Percentiles rank a stretch among this genome's conserved stretches.
These are phyloP conservation scores for Austrolebias charrua DNA, from an alignment of 2,797 vertebrate genomes.

Conservation along the genomic window DNA sequence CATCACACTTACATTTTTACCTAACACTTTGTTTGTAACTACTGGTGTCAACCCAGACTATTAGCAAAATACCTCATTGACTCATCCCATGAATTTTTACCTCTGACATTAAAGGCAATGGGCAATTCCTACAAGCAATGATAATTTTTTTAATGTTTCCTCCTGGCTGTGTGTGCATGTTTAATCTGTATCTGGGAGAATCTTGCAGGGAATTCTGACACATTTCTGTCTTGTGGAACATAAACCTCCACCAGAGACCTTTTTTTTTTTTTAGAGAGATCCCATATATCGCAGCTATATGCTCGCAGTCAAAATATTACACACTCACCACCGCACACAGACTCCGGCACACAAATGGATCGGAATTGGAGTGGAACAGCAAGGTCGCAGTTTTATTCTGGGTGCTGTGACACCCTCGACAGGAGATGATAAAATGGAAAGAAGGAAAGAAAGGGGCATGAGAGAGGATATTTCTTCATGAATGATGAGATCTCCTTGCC, in stretches of 20 bases:
- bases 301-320: neutral
- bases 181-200: neutral
- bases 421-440: constrained; percentile 57
- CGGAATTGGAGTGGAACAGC: constrained; percentile 54
- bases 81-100: too few species aligned
- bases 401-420: constrained; percentile 34
- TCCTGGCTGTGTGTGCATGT: constrained; percentile 5
- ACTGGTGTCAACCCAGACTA: too few species aligned
- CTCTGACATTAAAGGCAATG: too few species aligned
- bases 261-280: constrained; percentile 35
- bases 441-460: constrained; percentile 19
- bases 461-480: constrained; percentile 52
- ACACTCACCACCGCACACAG: constrained; percentile 2
- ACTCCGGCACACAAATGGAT: constrained; percentile 30
- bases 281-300: neutral
- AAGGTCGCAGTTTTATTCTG: constrained; percentile 47
- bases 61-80: too few species aligned
- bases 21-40: too few species aligned
- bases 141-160: too few species aligned
- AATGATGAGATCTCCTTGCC: constrained; percentile 69
- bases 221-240: constrained; percentile 58
- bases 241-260: constrained; percentile 41
- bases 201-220: constrained; percentile 31
- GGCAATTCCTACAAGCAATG: too few species aligned
- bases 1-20: too few species aligned